A percentile compares a stretch with the other conserved stretches of the same genome.
Conservation (phyloP, 2,888 invertebrate genomes). For the Leptinotarsa peninsularis region DNA sequence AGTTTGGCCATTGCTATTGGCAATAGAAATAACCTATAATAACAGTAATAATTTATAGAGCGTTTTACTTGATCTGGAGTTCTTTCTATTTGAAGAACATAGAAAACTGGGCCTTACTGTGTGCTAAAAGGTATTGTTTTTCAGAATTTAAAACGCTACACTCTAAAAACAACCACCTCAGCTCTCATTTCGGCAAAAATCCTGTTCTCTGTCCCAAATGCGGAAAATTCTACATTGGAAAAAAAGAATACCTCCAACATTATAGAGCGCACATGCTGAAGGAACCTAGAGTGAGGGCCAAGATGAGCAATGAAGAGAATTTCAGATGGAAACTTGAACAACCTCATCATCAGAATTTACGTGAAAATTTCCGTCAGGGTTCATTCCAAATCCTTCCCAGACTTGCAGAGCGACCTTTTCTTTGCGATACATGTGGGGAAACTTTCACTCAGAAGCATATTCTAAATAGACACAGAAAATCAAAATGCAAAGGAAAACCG, state of each 20-base stretch:
- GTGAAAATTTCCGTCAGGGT: not conserved
- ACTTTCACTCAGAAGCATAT: slow-evolving; percentile 15
- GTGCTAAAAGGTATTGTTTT: not conserved
- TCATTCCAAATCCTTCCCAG: not conserved
- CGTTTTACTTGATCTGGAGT: too few species aligned
- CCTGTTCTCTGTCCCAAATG: not conserved
- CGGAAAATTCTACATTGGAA: not conserved
- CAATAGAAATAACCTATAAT: too few species aligned
- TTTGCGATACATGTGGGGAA: slow-evolving; percentile 25
- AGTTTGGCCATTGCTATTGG: too few species aligned
- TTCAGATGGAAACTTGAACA: not conserved
- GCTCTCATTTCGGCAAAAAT: not conserved
- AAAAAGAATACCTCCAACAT: not conserved
- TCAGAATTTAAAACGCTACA: not conserved
- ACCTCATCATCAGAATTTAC: not conserved
- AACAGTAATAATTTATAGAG: too few species aligned
- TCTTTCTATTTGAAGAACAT: too few species aligned
- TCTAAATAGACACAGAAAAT: slow-evolving; percentile 22
- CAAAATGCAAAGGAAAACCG: slow-evolving; percentile 22
- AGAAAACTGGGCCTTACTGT: too few species aligned
- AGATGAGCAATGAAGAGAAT: not conserved
- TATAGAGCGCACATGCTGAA: not conserved
- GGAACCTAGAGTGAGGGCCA: not conserved
- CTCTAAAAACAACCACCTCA: not conserved
- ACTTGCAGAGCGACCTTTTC: slow-evolving; percentile 5